Conservation (phyloP, 2,113 vertebrate species). For the Equus quagga region DNA sequence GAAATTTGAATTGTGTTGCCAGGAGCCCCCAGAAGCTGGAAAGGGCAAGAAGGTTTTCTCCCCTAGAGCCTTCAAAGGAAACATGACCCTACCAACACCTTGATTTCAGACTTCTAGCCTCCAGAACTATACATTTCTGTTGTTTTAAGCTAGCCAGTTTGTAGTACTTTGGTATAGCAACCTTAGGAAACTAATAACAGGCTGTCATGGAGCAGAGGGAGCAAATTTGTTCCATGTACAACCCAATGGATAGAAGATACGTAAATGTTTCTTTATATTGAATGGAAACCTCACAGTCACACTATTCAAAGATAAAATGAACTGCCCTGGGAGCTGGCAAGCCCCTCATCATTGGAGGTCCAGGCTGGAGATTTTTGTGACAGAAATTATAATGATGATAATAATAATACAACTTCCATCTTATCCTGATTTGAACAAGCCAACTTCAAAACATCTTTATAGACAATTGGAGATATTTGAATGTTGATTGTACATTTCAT, state of each 20-base stretch:
- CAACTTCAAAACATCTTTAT: background rate
- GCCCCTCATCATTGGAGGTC: background rate
- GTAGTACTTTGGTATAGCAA: background rate
- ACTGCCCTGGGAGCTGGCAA: background rate
- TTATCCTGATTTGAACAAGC: background rate
- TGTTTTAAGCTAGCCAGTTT: conserved; percentile 40
- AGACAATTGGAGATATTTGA: conserved; percentile 21
- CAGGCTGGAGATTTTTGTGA: background rate
- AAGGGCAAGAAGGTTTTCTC: background rate
- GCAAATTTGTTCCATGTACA: conserved; percentile 5
- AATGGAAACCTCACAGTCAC: conserved; percentile 23
- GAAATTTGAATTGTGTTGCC: background rate
- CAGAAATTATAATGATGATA: background rate
- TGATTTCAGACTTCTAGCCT: conserved; percentile 40
- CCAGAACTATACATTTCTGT: conserved; percentile 11
- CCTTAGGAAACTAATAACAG: conserved; percentile 7
- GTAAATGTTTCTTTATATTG: conserved; percentile 32
- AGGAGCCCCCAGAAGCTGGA: background rate
- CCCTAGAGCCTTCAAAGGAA: background rate
- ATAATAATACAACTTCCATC: background rate
- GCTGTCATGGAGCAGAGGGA: background rate
- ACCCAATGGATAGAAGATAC: background rate
- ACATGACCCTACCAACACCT: background rate
- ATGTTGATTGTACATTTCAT: background rate
- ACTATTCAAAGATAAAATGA: conserved; percentile 34